These are phyloP conservation scores for Pipra filicauda DNA, from an alignment of 2,113 vertebrate species.

Conservation along the genomic window DNA sequence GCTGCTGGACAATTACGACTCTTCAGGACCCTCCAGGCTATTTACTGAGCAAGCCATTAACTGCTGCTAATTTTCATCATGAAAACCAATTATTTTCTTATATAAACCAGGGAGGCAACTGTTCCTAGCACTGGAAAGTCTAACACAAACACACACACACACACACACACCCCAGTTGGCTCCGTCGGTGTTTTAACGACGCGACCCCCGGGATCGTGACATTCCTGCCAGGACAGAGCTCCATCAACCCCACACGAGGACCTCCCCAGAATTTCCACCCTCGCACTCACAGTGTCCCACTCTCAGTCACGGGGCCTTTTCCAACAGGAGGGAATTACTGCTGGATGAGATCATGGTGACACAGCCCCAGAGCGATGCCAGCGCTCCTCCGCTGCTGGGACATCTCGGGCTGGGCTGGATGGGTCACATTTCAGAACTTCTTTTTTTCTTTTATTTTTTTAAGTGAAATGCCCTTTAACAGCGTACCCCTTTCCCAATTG, in stretches of 20 bases:
- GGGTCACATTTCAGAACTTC: neutral
- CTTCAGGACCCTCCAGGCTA: neutral
- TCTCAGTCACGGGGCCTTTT: neutral
- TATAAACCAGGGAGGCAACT: neutral
- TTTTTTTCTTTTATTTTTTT: neutral
- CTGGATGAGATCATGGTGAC: neutral
- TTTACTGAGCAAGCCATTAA: neutral
- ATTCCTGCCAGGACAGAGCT: neutral
- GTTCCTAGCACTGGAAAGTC: neutral
- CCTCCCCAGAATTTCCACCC: neutral
- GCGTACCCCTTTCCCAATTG: neutral
- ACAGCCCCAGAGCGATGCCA: neutral
- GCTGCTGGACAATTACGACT: neutral
- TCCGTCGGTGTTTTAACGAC: neutral
- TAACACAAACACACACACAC: neutral
- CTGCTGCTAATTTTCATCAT: neutral
- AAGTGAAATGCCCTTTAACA: neutral
- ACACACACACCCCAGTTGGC: neutral
- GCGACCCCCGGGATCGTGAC: neutral
- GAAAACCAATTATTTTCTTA: neutral
- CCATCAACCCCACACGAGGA: neutral
- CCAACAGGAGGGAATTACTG: neutral
- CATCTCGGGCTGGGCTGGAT: neutral
- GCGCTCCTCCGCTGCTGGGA: neutral
- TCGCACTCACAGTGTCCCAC: neutral